Base-by-base conservation (phyloP, 2,113 vertebrate genomes). In the Pedionomus torquatus region DNA sequence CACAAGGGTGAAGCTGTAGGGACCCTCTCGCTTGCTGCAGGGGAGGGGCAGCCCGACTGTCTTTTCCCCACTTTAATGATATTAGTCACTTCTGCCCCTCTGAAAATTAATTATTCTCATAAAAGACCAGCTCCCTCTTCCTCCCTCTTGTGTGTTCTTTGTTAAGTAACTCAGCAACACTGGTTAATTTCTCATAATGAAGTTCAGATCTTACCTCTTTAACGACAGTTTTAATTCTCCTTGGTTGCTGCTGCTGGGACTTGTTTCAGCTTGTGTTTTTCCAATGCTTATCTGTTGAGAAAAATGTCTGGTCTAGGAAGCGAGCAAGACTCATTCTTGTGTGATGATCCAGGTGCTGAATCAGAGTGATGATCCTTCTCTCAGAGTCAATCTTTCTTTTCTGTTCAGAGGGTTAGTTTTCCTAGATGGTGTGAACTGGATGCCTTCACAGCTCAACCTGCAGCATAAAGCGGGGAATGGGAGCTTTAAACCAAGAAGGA, bases 401-500 rank as follows among this genome's bases (percentile, higher is more conserved):
- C 51, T 89, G 15, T 77, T 91, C 72, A 66, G 87, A 91, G 89
- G 17, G n/a, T 90, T 90, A 72, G 83, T 68, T 93, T 92, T 61
- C 23, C n/a, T 60, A 46, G 46, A 70, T 57, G 39, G 24, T 81
- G 41, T 83, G 68, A 89, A 55, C 54, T 90, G 31, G 65, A 12
- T 83, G 60, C 60, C 83, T 89, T 94, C 68, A 89, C 54, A 93
- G 64, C 60, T 91, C 78, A 87, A 43, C 81, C 81, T 94, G 81
- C 64, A 93, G 68, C 72, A 63, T 78, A 66, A 87, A 82, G 43
- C 69, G 75, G 84, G 74, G 25, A 87, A 74, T 9, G 3, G 58
- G 55, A 94, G 64, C 55, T 89, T 93, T 89, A 95, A 94, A 89
- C 55, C 78, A 68, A 89, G 76, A 83, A 95, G 35, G 60, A 83